Conservation (phyloP, 2,888 invertebrate genomes). For the Drosophila hamatofila region DNA sequence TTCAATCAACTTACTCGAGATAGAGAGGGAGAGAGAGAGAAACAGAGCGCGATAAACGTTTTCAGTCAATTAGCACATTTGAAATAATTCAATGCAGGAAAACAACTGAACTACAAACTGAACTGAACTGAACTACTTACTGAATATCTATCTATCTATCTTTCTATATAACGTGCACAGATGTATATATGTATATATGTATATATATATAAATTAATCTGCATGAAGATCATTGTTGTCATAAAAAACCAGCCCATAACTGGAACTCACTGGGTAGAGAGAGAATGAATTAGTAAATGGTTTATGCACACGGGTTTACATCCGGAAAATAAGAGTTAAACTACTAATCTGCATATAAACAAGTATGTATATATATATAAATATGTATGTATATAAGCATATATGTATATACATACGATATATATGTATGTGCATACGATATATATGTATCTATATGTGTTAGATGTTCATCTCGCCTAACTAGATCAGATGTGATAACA, state of each 20-base stretch:
- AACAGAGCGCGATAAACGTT: conserved; percentile 63
- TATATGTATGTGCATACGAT: background rate
- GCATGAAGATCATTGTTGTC: conserved; percentile 1
- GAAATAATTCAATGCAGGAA: conserved; percentile 48
- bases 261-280: conserved; percentile 6
- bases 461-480: background rate
- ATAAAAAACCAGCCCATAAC: conserved; percentile 5
- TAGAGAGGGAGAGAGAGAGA: conserved; percentile 7
- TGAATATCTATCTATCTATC: background rate
- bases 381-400: background rate
- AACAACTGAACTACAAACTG: conserved; percentile 26
- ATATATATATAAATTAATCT: background rate
- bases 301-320: background rate
- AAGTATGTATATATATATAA: background rate
- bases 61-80: conserved; percentile 73
- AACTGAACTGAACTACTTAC: conserved; percentile 33
- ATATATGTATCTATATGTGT: background rate
- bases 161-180: conserved; percentile 1
- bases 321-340: conserved; percentile 9
- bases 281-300: conserved; percentile 5
- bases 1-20: conserved; percentile 34
- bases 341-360: background rate
- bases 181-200: background rate
- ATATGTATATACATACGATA: background rate
- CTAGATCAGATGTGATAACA: conserved; percentile 1